Evolutionary conservation across 1,140 invertebrate genomes (phyloP).

Genomic region (Scaptodrosophila lebanonensis): DNA sequence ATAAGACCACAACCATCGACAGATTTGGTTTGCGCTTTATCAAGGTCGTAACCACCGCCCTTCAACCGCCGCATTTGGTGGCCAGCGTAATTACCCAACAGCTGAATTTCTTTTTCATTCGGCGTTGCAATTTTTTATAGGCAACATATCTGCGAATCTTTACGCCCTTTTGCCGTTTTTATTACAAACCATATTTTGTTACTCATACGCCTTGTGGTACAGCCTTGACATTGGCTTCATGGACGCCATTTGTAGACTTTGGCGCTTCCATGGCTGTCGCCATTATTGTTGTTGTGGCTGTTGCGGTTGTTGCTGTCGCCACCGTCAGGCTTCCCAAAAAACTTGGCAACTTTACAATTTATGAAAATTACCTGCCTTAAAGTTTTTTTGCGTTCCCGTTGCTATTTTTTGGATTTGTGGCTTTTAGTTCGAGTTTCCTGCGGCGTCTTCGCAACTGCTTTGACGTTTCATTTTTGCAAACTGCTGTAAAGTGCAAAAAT

Average conservation of each 20-base stretch:
- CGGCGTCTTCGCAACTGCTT: too few relatives aligned
- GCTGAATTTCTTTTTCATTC: not conserved
- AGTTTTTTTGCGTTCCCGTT: not conserved
- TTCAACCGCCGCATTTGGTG: too few relatives aligned
- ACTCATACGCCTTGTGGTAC: not conserved
- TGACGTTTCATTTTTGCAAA: too few relatives aligned
- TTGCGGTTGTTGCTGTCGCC: too few relatives aligned
- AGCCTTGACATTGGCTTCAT: constrained; percentile 23
- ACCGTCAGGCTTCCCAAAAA: constrained; percentile 11
- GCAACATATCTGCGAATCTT: constrained; percentile 13
- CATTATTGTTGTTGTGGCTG: too few relatives aligned
- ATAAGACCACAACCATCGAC: constrained; percentile 23
- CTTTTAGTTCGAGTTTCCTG: not conserved
- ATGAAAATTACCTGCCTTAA: constrained; percentile 38
- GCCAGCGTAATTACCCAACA: constrained; percentile 32
- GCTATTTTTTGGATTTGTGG: constrained; percentile 2
- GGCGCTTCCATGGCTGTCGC: too few relatives aligned
- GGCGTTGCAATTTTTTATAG: not conserved
- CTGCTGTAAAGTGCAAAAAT: too few relatives aligned
- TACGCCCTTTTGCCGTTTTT: not conserved
- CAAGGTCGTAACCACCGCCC: constrained; percentile 14
- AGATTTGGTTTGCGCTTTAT: constrained; percentile 13
- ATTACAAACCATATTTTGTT: too few relatives aligned
- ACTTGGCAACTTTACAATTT: constrained; percentile 33
- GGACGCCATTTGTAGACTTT: too few relatives aligned